Conservation (phyloP, 2,797 vertebrate species). For the Liparis tanakae region DNA sequence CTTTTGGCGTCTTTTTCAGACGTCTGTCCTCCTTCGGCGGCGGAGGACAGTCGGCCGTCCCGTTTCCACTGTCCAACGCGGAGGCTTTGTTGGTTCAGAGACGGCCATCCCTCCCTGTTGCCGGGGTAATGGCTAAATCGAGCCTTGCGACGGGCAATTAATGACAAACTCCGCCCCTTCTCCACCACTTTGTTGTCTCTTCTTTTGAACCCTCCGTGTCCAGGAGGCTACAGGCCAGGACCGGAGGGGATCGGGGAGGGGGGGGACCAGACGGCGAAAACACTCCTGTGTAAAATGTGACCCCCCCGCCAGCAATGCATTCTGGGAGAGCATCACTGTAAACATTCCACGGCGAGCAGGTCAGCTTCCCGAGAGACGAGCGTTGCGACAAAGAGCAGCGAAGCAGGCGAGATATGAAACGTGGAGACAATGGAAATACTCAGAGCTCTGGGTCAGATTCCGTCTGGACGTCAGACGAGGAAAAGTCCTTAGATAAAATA, state of each 20-base stretch:
- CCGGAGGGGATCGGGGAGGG: conserved; percentile 6
- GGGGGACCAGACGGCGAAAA: conserved; percentile 38
- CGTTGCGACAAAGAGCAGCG: no score
- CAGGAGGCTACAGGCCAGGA: conserved; percentile 36
- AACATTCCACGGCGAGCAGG: conserved; percentile 71
- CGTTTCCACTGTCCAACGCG: conserved; percentile 33
- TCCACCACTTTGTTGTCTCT: conserved; percentile 27
- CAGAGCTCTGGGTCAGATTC: conserved; percentile 11
- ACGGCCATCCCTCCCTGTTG: conserved; percentile 67
- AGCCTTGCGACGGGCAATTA: conserved; percentile 65
- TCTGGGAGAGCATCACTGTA: conserved; percentile 72
- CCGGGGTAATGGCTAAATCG: conserved; percentile 70
- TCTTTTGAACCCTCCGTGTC: conserved; percentile 43
- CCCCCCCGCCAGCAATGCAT: conserved; percentile 56
- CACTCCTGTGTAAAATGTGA: conserved; percentile 54
- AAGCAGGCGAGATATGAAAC: no score
- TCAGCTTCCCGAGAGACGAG: conserved; percentile 65
- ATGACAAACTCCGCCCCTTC: conserved; percentile 52
- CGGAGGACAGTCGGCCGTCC: conserved; percentile 17
- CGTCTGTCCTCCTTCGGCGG: background rate
- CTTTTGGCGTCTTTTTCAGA: background rate
- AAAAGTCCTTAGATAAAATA: background rate
- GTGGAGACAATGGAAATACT: conserved; percentile 21
- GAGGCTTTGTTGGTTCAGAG: conserved; percentile 69
- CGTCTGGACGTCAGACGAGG: background rate